Conservation (phyloP, 1,140 invertebrate species). For the Nymphalis io region DNA sequence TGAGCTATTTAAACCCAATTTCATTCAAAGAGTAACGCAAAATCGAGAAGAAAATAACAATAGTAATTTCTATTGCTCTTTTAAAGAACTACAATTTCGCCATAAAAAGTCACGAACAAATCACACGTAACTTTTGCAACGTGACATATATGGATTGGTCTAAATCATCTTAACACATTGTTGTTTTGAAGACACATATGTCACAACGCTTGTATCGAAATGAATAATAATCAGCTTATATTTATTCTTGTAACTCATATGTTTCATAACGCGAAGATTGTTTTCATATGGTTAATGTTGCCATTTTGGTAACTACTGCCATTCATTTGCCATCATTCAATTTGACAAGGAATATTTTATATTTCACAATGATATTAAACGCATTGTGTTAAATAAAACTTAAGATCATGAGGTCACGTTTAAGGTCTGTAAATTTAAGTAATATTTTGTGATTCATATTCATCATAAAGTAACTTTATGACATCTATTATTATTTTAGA, state of each 20-base stretch:
- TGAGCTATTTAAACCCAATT: no score
- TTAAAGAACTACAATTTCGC: neutral
- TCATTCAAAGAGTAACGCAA: no score
- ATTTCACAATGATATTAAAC: constrained; percentile 5
- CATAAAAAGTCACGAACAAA: neutral
- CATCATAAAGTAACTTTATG: no score
- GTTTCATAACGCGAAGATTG: constrained; percentile 47
- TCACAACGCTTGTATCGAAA: constrained; percentile 27
- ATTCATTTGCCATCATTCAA: constrained; percentile 39
- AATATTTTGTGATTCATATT: no score
- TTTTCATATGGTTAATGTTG: constrained; percentile 54
- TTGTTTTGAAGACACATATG: constrained; percentile 24
- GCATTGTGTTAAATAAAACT: neutral
- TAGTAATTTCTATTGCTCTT: no score
- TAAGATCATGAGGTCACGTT: neutral
- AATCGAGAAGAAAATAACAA: no score
- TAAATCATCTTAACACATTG: constrained; percentile 25
- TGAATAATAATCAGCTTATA: constrained; percentile 32
- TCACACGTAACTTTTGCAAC: constrained; percentile 20
- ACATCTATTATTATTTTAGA: no score
- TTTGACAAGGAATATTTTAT: constrained; percentile 16
- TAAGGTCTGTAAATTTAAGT: neutral
- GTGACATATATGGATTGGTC: constrained; percentile 21
- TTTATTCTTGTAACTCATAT: constrained; percentile 33
- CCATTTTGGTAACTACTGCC: constrained; percentile 52